Conservation (phyloP, 2,888 invertebrate species). For the Spialia ferax region DNA sequence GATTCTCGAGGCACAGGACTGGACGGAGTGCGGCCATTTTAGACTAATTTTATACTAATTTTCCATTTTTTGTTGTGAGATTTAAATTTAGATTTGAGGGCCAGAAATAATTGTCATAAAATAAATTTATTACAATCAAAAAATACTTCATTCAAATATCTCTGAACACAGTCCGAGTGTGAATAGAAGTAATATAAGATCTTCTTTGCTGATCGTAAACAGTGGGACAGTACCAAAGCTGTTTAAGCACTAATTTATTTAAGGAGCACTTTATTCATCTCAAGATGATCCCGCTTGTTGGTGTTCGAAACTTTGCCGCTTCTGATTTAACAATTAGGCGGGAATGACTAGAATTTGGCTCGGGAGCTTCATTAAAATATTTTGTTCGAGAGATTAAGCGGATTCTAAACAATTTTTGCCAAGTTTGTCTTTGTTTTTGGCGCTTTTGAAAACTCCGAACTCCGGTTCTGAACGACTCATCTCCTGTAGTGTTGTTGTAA, state of each 20-base stretch:
- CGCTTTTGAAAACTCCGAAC: conserved; percentile 9
- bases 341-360: conserved; percentile 50
- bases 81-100: too few species aligned
- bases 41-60: too few species aligned
- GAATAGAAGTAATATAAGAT: too few species aligned
- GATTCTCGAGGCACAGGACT: too few species aligned
- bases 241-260: conserved; percentile 7
- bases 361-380: conserved; percentile 73
- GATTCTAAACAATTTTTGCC: conserved; percentile 53
- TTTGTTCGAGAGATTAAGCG: conserved; percentile 59
- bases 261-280: conserved; percentile 18
- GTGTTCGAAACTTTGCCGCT: conserved; percentile 52
- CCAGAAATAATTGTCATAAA: too few species aligned
- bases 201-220: background rate
- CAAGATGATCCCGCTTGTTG: conserved; percentile 24
- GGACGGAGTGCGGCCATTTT: too few species aligned
- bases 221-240: background rate
- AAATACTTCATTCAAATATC: too few species aligned
- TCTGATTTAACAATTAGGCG: conserved; percentile 67
- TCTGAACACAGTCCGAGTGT: too few species aligned
- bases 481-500: conserved; percentile 22
- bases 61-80: too few species aligned
- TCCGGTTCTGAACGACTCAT: conserved; percentile 18
- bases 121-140: too few species aligned
- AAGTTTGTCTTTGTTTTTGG: conserved; percentile 25